Base-by-base conservation (phyloP, 2,113 vertebrate species). In the Myrmecophaga tridactyla region DNA sequence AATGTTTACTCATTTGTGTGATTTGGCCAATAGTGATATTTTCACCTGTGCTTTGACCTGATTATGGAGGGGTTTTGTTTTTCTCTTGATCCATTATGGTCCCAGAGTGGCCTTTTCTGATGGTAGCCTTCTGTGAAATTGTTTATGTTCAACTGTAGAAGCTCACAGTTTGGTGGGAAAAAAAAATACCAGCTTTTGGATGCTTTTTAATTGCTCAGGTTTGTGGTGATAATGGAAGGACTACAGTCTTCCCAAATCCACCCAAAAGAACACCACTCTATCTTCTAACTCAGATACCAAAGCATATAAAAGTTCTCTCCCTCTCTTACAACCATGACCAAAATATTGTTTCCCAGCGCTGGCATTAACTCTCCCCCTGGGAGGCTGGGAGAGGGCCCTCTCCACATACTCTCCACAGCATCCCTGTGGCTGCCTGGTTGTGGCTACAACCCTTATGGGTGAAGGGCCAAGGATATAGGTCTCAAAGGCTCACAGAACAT, bases 371-470 rank as follows among this genome's bases (percentile, higher is more conserved):
- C 76, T 39, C 36, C 11, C 20, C 0, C 58, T 65, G 39, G 7
- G 11, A n/a, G 6, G 4, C 3, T 56, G 17, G 7, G 46, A 3
- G 1, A 39, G n/a, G 27, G 29, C 4, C 34, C 11, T 46, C 23
- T 82, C 23, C 41, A 39, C 43, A 21, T 0, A 11, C 36, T 58
- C 5, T 41, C 39, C 25, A 36, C 20, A 20, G 6, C 46, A 36
- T 4, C 25, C 18, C 23, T 43, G 27, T n/a, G 31, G 41, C 41
- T 80, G 53, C 43, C 10, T 31, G 72, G 5, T 9, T 18, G 4
- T 0, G 21, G 53, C 1, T 7, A 92, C 27, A 23, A 62, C 41
- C 34, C 11, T 77, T 21, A 3, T 2, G 36, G 41, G n/a, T 41
- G 18, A 63, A 53, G 18, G 86, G 21, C 7, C 8, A 39, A 18